These are phyloP conservation scores for Drosophila subsilvestris DNA, from an alignment of 2,888 invertebrate genomes.

Conservation along the genomic window DNA sequence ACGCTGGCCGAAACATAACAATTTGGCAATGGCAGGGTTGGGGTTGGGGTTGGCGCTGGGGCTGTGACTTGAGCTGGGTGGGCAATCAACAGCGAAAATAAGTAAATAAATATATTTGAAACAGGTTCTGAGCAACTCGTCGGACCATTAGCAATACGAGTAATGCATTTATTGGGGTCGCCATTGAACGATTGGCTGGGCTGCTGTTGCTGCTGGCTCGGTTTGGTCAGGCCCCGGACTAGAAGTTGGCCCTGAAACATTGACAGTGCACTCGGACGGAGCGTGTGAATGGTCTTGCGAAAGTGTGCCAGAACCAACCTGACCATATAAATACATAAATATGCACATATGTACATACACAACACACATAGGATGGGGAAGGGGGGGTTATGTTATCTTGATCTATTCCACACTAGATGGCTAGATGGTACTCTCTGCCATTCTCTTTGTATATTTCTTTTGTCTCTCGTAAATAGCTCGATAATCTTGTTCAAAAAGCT, in stretches of 20 bases:
- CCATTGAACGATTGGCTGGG: conserved; percentile 33
- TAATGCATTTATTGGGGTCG: conserved; percentile 64
- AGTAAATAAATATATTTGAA: conserved; percentile 37
- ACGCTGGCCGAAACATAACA: conserved; percentile 14
- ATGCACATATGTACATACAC: too few relatives aligned
- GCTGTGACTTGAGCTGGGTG: neutral
- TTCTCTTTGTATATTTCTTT: neutral
- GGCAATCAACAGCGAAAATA: conserved; percentile 15
- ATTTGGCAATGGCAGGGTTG: conserved; percentile 20
- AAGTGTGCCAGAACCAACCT: conserved; percentile 7
- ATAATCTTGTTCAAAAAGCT: conserved; percentile 27
- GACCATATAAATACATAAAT: neutral
- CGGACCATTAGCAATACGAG: conserved; percentile 29
- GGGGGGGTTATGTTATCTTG: conserved; percentile 5
- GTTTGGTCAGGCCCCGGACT: conserved; percentile 32
- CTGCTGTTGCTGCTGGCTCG: conserved; percentile 5
- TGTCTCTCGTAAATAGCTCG: conserved; percentile 4
- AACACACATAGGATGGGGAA: neutral
- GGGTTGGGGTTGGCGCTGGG: neutral
- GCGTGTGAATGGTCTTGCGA: conserved; percentile 27
- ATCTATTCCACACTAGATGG: conserved; percentile 15
- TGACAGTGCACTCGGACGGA: conserved; percentile 13
- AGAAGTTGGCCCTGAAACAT: conserved; percentile 44
- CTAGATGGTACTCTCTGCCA: neutral
- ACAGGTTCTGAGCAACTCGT: conserved; percentile 60